Percentiles rank a stretch among this genome's conserved stretches.
Conservation (phyloP, 1,140 invertebrate species). For the Lethocerus indicus region DNA sequence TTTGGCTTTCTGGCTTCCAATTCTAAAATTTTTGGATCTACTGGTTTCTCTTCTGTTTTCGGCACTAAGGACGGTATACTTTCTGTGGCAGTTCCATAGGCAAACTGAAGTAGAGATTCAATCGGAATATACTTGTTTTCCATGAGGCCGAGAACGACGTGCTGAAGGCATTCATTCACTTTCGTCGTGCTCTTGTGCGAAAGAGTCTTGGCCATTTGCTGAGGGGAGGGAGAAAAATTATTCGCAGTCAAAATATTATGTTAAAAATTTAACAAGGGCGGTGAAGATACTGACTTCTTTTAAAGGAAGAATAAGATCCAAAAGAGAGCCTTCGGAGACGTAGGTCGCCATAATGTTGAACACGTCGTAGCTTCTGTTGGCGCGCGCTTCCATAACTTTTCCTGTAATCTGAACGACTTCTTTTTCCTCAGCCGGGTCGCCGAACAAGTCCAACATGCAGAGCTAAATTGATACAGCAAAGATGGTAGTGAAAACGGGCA, state of each 20-base stretch:
- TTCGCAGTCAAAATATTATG: not conserved
- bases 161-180: slow-evolving; percentile 58
- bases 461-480: slow-evolving; percentile 27
- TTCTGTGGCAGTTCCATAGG: slow-evolving; percentile 61
- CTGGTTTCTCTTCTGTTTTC: slow-evolving; percentile 33
- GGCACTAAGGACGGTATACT: slow-evolving; percentile 48
- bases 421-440: slow-evolving; percentile 76
- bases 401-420: slow-evolving; percentile 65
- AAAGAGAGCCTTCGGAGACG: slow-evolving; percentile 55
- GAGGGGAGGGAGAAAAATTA: not conserved
- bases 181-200: slow-evolving; percentile 68
- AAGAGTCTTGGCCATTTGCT: slow-evolving; percentile 43
- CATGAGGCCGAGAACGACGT: slow-evolving; percentile 59
- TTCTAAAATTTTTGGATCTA: slow-evolving; percentile 22
- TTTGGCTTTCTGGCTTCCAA: slow-evolving; percentile 26
- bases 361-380: slow-evolving; percentile 75
- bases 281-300: slow-evolving; percentile 40
- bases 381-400: slow-evolving; percentile 62
- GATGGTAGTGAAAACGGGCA: not conserved
- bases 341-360: slow-evolving; percentile 64
- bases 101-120: slow-evolving; percentile 60
- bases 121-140: slow-evolving; percentile 57
- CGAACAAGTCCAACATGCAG: slow-evolving; percentile 78
- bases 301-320: slow-evolving; percentile 63
- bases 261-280: not conserved